Base-by-base conservation (phyloP, 2,113 vertebrate species). In the Odontesthes bonariensis region DNA sequence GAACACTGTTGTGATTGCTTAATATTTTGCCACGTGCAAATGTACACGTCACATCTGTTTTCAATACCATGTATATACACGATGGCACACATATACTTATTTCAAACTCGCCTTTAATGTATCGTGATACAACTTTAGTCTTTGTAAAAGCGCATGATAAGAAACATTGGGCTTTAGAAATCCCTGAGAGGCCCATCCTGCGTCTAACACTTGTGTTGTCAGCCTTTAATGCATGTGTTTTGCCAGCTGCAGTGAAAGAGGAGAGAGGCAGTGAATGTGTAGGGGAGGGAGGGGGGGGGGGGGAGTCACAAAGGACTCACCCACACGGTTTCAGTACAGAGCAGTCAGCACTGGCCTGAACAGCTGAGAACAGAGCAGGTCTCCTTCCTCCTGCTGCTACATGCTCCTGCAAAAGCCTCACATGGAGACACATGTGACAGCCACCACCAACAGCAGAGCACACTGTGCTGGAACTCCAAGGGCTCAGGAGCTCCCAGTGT, bases 401-500 rank as follows among this genome's bases (percentile, higher is more conserved):
- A 33, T 62, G 77, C 82, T 86, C 65, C 86, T 74, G 81, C 73
- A 40, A 66, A 83, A 73, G 54, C 67, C 89, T 93, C 92, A 92
- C 92, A 92, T 91, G 92, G 86, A 86, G 70, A 68, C 82, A 79
- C 92, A 93, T 92, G 92, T 93, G 92, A 90, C 80, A 72, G 73
- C 54, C 81, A 79, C 44, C 76, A 75, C 58, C 54, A 51, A 74
- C 75, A 86, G 81, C 82, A 79, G 75, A 81, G 53, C 19, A 51
- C 79, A 63, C 69, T 71, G 60, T 79, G 74, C 81, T 55, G 81
- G 57, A 76, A 31, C 77, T 79, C 57, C 1, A 73, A 56, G 38
- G 59, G 59, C 53, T 56, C 82, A 47, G 77, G 63, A 76, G 83
- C 81, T 82, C 77, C 75, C 68, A 61, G 72, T 82, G 81, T 75